Conservation (phyloP, 2,888 invertebrate genomes). For the Clistopyga incitator region DNA sequence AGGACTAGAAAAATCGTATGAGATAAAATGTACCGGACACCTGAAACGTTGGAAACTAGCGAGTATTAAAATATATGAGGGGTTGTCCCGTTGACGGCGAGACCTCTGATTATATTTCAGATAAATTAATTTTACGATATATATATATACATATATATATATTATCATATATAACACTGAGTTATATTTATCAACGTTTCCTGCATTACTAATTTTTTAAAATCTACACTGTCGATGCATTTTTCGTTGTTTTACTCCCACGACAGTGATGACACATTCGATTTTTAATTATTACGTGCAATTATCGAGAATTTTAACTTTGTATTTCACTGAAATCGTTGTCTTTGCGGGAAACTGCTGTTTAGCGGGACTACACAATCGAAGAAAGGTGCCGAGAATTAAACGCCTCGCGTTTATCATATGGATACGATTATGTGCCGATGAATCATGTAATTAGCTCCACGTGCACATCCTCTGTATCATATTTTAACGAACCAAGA, state of each 20-base stretch:
- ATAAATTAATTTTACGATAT: conserved; percentile 27
- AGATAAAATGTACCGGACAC: conserved; percentile 47
- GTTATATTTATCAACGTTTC: conserved; percentile 19
- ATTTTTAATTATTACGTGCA: conserved; percentile 33
- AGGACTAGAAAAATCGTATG: conserved; percentile 45
- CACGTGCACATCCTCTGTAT: conserved; percentile 9
- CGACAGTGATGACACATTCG: not conserved
- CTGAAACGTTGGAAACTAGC: conserved; percentile 60
- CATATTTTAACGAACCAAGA: not conserved
- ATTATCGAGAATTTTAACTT: conserved; percentile 7
- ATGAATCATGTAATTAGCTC: conserved; percentile 1
- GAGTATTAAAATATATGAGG: conserved; percentile 58
- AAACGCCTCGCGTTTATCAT: not conserved
- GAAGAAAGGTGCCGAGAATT: conserved; percentile 37
- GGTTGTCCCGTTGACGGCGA: conserved; percentile 37
- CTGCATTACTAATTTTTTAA: conserved; percentile 27
- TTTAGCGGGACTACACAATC: conserved; percentile 46
- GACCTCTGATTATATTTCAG: conserved; percentile 6
- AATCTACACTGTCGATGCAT: conserved; percentile 27
- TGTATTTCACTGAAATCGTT: conserved; percentile 38
- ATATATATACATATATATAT: conserved; percentile 1
- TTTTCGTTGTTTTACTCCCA: conserved; percentile 5
- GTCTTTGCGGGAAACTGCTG: conserved; percentile 48
- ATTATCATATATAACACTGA: conserved; percentile 15
- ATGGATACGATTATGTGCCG: conserved; percentile 17